phyloP scores from a whole-genome alignment of 2,888 invertebrate genomes.

The Spilosoma lubricipeda region DNA sequence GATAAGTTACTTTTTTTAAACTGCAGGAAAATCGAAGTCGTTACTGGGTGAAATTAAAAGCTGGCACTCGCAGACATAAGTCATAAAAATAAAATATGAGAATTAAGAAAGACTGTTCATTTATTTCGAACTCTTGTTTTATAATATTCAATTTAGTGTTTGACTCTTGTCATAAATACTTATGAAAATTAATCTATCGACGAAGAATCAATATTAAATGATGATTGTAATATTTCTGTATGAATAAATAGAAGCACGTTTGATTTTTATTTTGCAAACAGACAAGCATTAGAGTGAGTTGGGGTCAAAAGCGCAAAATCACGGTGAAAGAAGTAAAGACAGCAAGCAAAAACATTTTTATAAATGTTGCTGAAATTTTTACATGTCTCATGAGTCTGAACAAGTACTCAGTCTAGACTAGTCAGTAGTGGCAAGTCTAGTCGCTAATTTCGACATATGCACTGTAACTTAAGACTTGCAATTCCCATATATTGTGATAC shows the following conservation, averaged over 20 bases:
- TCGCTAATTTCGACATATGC: not conserved
- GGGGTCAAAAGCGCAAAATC: slow-evolving; percentile 73
- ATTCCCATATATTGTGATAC: too few species aligned
- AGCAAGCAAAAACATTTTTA: slow-evolving; percentile 44
- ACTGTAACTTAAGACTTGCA: not conserved
- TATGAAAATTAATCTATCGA: not conserved
- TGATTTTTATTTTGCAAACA: slow-evolving; percentile 72
- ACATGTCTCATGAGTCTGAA: too few species aligned
- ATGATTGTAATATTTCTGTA: slow-evolving; percentile 32
- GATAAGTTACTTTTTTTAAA: slow-evolving; percentile 86
- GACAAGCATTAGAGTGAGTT: slow-evolving; percentile 62
- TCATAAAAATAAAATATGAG: slow-evolving; percentile 83
- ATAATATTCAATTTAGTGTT: slow-evolving; percentile 1
- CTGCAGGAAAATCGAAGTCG: slow-evolving; percentile 84
- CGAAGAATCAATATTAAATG: not conserved
- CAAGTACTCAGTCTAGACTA: too few species aligned
- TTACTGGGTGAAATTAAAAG: slow-evolving; percentile 82
- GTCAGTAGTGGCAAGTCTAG: too few species aligned
- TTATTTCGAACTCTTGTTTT: slow-evolving; percentile 54
- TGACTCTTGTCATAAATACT: not conserved
- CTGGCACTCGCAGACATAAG: slow-evolving; percentile 82
- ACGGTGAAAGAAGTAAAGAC: slow-evolving; percentile 59
- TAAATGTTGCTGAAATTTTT: not conserved
- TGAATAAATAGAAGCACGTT: slow-evolving; percentile 49
- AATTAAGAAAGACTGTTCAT: slow-evolving; percentile 71